Conservation (phyloP, 2,888 invertebrate genomes). For the Drosophila algonquin region DNA sequence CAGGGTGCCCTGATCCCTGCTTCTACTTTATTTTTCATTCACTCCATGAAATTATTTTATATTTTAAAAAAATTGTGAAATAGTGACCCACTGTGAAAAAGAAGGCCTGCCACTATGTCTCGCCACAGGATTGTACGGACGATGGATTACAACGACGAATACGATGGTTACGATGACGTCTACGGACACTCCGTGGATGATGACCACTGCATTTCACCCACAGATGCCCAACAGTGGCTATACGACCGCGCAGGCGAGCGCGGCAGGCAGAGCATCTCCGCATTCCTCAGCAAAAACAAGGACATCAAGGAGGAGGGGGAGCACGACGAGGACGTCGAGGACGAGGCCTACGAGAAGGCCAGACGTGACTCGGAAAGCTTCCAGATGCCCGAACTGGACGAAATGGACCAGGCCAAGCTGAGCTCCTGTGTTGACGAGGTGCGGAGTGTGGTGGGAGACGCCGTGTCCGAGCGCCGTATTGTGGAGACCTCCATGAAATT, state of each 20-base stretch:
- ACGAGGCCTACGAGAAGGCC: conserved; percentile 84
- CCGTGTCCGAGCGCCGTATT: conserved; percentile 89
- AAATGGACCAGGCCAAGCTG: conserved; percentile 89
- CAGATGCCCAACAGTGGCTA: conserved; percentile 92
- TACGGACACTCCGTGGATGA: conserved; percentile 98
- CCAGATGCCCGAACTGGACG: conserved; percentile 85
- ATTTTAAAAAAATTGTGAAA: conserved; percentile 61
- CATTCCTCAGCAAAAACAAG: conserved; percentile 88
- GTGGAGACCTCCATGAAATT: conserved; percentile 89
- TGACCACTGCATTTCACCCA: conserved; percentile 95
- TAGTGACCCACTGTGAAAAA: conserved; percentile 12
- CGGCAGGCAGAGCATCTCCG: conserved; percentile 89
- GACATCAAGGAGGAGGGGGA: conserved; percentile 90
- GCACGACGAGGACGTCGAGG: conserved; percentile 84
- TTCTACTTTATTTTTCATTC: conserved; percentile 37
- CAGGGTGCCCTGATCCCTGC: too few relatives aligned
- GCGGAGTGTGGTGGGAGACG: conserved; percentile 91
- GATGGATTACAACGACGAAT: conserved; percentile 94
- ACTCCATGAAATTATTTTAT: conserved; percentile 43
- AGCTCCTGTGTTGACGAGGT: conserved; percentile 94
- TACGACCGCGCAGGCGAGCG: conserved; percentile 89
- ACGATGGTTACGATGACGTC: conserved; percentile 90
- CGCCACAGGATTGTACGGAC: conserved; percentile 93
- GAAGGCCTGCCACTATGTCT: conserved; percentile 87
- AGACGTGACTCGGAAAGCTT: conserved; percentile 84